Evolutionary conservation across 2,888 invertebrate genomes (phyloP).

Genomic region (Acleris sparsana): DNA sequence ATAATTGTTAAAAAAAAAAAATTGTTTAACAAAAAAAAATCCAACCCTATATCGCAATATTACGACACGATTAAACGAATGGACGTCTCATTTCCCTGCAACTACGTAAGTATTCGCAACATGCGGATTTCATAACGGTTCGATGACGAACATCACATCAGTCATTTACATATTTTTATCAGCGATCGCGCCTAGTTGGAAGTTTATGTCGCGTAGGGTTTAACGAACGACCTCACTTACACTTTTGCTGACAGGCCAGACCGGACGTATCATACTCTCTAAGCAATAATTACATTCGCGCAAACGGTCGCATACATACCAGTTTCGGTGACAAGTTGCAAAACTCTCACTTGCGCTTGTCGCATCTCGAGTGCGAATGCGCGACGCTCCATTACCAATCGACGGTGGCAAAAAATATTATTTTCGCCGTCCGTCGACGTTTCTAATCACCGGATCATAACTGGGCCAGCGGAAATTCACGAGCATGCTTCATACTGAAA

Average conservation of each 20-base stretch:
- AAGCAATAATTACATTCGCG: slow-evolving; percentile 70
- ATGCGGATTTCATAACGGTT: slow-evolving; percentile 28
- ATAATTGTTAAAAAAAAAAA: not conserved
- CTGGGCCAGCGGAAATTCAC: slow-evolving; percentile 81
- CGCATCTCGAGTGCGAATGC: slow-evolving; percentile 70
- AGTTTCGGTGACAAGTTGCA: slow-evolving; percentile 79
- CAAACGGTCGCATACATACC: slow-evolving; percentile 67
- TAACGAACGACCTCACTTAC: slow-evolving; percentile 71
- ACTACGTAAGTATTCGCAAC: slow-evolving; percentile 37
- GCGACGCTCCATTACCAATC: slow-evolving; percentile 73
- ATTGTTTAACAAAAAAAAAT: not conserved
- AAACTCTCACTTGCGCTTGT: slow-evolving; percentile 81
- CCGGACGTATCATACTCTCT: slow-evolving; percentile 71
- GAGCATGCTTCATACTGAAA: slow-evolving; percentile 74
- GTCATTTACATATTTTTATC: slow-evolving; percentile 26
- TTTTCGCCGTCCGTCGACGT: slow-evolving; percentile 72
- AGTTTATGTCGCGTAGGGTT: slow-evolving; percentile 55
- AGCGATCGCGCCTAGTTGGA: slow-evolving; percentile 40
- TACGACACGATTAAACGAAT: slow-evolving; percentile 31
- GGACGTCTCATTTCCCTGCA: slow-evolving; percentile 31
- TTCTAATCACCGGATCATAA: slow-evolving; percentile 78
- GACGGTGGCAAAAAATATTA: slow-evolving; percentile 77
- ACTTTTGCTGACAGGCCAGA: slow-evolving; percentile 63
- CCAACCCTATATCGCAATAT: slow-evolving; percentile 18
- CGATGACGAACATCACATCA: slow-evolving; percentile 24